phyloP scores from a whole-genome alignment of 2,797 vertebrate species.

The Notoglanidium macrostoma region DNA sequence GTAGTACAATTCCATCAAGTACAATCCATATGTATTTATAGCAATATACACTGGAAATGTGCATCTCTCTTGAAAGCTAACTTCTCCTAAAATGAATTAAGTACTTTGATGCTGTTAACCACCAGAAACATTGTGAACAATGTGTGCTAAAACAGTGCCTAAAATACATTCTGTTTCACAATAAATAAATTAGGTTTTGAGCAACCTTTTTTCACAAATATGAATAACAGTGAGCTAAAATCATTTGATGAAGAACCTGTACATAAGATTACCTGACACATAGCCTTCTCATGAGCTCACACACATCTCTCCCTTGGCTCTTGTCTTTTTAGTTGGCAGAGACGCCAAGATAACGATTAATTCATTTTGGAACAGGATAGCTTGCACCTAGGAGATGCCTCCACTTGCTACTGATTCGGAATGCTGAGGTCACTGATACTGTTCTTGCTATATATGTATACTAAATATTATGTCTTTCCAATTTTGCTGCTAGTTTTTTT shows the following conservation, averaged over 20 bases:
- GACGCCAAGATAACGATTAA: slow-evolving; percentile 45
- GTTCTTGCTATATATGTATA: slow-evolving; percentile 65
- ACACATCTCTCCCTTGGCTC: slow-evolving; percentile 40
- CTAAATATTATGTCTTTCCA: slow-evolving; percentile 65
- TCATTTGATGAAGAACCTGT: slow-evolving; percentile 35
- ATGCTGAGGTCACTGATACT: slow-evolving; percentile 69
- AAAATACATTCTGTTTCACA: slow-evolving; percentile 3
- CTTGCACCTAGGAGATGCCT: slow-evolving; percentile 68
- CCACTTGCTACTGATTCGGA: slow-evolving; percentile 76
- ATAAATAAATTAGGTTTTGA: slow-evolving; percentile 3
- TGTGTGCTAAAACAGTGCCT: neutral
- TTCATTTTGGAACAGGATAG: slow-evolving; percentile 54
- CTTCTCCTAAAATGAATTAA: slow-evolving; percentile 44
- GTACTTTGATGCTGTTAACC: neutral
- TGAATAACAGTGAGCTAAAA: slow-evolving; percentile 16
- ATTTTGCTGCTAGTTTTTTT: slow-evolving; percentile 87
- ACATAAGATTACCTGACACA: slow-evolving; percentile 46
- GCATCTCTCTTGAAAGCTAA: slow-evolving; percentile 42
- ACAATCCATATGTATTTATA: slow-evolving; percentile 43
- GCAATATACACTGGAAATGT: slow-evolving; percentile 69
- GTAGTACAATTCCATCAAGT: slow-evolving; percentile 23
- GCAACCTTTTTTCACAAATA: neutral
- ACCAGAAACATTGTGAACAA: neutral
- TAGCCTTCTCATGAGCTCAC: slow-evolving; percentile 48
- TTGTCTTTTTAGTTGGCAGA: slow-evolving; percentile 42